A percentile compares a stretch with the other conserved stretches of the same genome.
phyloP scores from a whole-genome alignment of 2,113 vertebrate genomes.

The Microtus ochrogaster region DNA sequence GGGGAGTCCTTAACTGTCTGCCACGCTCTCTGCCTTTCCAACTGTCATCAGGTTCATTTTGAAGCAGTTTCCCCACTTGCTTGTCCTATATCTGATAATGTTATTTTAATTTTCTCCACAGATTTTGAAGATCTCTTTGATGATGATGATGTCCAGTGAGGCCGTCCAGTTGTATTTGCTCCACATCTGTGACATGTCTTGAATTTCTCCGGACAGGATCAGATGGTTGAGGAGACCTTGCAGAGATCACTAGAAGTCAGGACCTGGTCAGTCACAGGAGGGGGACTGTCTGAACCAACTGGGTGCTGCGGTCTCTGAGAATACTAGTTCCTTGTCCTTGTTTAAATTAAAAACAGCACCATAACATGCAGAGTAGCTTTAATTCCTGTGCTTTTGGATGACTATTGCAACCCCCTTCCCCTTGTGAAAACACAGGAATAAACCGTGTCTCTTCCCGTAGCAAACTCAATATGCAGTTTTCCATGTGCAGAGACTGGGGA shows the following conservation, averaged over 20 bases:
- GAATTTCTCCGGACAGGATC: background rate
- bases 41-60: rapidly evolving
- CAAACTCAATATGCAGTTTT: rapidly evolving
- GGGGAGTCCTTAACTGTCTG: rapidly evolving
- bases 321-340: background rate
- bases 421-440: background rate
- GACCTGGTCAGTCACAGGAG: background rate
- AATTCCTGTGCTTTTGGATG: background rate
- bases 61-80: background rate
- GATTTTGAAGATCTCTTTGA: slow-evolving; percentile 82
- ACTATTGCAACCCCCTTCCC: rapidly evolving
- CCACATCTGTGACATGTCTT: rapidly evolving
- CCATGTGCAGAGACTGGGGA: rapidly evolving
- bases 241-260: background rate
- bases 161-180: rapidly evolving
- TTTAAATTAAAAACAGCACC: slow-evolving; percentile 9
- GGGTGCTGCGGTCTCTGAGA: background rate
- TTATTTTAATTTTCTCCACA: background rate
- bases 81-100: rapidly evolving
- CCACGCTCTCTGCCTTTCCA: background rate
- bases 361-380: background rate
- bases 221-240: background rate
- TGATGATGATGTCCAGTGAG: slow-evolving; percentile 78
- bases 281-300: too few species aligned
- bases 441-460: rapidly evolving